Evolutionary conservation across 2,888 invertebrate genomes (phyloP).

Genomic region (Dendrolimus pini): DNA sequence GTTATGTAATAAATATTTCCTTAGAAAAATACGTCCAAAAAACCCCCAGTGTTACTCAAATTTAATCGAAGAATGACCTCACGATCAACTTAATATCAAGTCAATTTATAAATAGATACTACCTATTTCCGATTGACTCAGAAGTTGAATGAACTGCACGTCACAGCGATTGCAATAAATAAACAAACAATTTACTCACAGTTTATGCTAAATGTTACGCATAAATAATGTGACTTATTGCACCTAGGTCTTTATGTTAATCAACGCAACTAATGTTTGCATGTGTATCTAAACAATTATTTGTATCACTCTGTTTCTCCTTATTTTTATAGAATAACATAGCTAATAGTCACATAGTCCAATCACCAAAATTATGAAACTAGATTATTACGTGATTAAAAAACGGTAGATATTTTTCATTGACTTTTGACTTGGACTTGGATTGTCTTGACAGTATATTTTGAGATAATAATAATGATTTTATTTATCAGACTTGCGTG

Average conservation of each 20-base stretch:
- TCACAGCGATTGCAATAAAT: not conserved
- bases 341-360: too few relatives aligned
- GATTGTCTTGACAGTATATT: too few relatives aligned
- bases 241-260: conserved; percentile 10
- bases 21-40: not conserved
- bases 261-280: conserved; percentile 13
- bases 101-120: not conserved
- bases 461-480: too few relatives aligned
- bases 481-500: too few relatives aligned
- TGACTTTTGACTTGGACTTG: too few relatives aligned
- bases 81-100: not conserved
- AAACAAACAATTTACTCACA: not conserved
- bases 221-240: not conserved
- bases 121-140: not conserved
- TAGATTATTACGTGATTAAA: too few relatives aligned
- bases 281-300: not conserved
- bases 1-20: not conserved
- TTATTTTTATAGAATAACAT: too few relatives aligned
- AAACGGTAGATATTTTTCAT: too few relatives aligned
- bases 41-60: not conserved
- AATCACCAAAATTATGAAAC: too few relatives aligned
- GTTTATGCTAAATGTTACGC: not conserved
- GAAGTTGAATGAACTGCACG: not conserved
- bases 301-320: too few relatives aligned
- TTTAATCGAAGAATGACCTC: not conserved